phyloP scores from a whole-genome alignment of 2,888 invertebrate species.

The Drosophila niveifrons region DNA sequence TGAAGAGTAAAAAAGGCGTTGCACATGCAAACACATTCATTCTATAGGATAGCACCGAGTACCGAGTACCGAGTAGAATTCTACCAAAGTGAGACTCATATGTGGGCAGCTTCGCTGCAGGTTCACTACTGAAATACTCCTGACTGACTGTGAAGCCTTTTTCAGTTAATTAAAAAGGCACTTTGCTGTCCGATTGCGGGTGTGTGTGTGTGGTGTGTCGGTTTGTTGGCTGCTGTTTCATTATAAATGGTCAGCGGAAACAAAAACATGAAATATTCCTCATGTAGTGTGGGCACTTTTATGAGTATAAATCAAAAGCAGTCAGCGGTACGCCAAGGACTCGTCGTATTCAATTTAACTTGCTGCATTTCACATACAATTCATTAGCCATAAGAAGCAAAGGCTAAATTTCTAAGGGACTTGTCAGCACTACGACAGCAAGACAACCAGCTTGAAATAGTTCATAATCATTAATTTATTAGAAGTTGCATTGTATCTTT shows the following conservation, averaged over 20 bases:
- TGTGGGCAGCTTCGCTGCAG: constrained; percentile 38
- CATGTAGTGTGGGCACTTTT: constrained; percentile 1
- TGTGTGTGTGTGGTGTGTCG: background rate
- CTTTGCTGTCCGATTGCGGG: constrained; percentile 38
- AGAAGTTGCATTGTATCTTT: too few relatives aligned
- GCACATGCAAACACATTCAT: constrained; percentile 47
- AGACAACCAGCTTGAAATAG: too few relatives aligned
- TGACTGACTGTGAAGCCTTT: constrained; percentile 58
- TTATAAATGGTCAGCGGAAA: constrained; percentile 55
- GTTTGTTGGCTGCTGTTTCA: constrained; percentile 35
- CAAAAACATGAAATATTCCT: constrained; percentile 46
- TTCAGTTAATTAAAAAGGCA: constrained; percentile 70
- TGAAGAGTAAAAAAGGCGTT: constrained; percentile 23
- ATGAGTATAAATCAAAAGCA: constrained; percentile 51
- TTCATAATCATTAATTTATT: too few relatives aligned
- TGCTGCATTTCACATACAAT: constrained; percentile 14
- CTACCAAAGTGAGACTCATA: constrained; percentile 16
- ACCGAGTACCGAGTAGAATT: background rate
- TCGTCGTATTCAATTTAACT: constrained; percentile 2
- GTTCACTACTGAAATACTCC: constrained; percentile 35
- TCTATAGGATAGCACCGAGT: constrained; percentile 2
- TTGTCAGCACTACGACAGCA: background rate
- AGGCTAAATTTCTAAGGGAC: background rate
- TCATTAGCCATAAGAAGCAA: constrained; percentile 36
- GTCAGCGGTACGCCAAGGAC: constrained; percentile 11